phyloP scores from a whole-genome alignment of 2,113 vertebrate genomes.

The Ascaphus truei region DNA sequence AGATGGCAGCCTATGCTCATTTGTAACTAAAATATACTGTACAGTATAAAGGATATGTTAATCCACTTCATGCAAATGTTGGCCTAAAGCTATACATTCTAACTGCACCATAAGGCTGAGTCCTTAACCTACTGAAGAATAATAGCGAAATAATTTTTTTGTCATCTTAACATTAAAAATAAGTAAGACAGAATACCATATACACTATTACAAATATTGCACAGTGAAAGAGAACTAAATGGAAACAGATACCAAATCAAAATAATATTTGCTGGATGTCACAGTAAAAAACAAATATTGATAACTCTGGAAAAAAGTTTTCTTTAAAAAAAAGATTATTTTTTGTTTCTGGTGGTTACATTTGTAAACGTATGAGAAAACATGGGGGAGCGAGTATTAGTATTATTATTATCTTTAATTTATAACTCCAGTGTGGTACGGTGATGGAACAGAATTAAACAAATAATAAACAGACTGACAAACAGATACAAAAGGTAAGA shows the following conservation, averaged over 20 bases:
- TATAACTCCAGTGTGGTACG: too few relatives aligned
- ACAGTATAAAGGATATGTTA: background rate
- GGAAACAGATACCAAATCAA: conserved; percentile 23
- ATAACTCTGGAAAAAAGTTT: background rate
- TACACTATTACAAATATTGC: conserved; percentile 22
- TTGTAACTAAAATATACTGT: background rate
- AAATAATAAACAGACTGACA: too few relatives aligned
- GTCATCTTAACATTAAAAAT: conserved; percentile 37
- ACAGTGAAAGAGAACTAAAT: conserved; percentile 1
- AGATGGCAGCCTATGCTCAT: conserved; percentile 65
- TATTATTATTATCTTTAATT: too few relatives aligned
- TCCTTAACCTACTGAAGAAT: conserved; percentile 50
- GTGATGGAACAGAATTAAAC: too few relatives aligned
- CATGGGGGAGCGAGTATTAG: too few relatives aligned
- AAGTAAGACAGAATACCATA: conserved; percentile 32
- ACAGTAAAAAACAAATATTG: conserved; percentile 5
- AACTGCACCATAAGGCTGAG: conserved; percentile 38
- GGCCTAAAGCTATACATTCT: conserved; percentile 29
- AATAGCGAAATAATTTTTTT: conserved; percentile 48
- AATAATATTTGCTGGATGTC: conserved; percentile 16
- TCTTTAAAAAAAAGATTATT: background rate
- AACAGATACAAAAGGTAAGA: too few relatives aligned
- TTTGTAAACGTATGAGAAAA: too few relatives aligned
- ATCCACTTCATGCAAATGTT: conserved; percentile 31
- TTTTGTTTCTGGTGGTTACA: too few relatives aligned